These are phyloP conservation scores for Drosophila birchii DNA, from an alignment of 2,888 invertebrate species.

Conservation along the genomic window DNA sequence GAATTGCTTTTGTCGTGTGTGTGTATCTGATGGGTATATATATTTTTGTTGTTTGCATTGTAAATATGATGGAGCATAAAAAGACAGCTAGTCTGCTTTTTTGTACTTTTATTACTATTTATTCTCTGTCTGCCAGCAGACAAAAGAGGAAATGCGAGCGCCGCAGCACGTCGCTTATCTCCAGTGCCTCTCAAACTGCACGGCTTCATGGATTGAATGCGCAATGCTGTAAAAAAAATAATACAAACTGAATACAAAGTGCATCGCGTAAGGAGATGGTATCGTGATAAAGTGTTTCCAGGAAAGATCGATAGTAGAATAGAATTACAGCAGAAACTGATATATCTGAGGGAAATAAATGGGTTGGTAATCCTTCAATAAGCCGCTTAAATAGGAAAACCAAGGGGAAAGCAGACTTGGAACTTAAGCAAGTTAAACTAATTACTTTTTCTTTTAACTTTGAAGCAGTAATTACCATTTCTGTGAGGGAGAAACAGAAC, in stretches of 20 bases:
- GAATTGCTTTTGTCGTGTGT: constrained; percentile 52
- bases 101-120: constrained; percentile 57
- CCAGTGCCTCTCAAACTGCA: constrained; percentile 60
- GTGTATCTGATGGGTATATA: constrained; percentile 45
- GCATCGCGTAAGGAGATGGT: constrained; percentile 5
- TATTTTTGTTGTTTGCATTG: constrained; percentile 50
- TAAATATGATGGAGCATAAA: constrained; percentile 46
- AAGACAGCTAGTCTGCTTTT: constrained; percentile 45
- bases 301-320: constrained; percentile 15
- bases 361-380: not conserved
- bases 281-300: constrained; percentile 18
- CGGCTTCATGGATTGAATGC: constrained; percentile 63
- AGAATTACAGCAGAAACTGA: constrained; percentile 18
- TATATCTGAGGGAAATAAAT: constrained; percentile 2
- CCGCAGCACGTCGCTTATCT: constrained; percentile 49
- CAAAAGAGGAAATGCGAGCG: constrained; percentile 45
- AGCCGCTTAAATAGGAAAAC: not conserved
- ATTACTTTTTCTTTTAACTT: not conserved
- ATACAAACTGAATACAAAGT: constrained; percentile 12
- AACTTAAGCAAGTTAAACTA: constrained; percentile 1
- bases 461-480: not conserved
- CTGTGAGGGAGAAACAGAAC: not conserved
- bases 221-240: constrained; percentile 39
- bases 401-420: not conserved
- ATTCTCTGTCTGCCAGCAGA: constrained; percentile 40